Conservation (phyloP, 2,113 vertebrate species). For the Petrocephalus zakoni region DNA sequence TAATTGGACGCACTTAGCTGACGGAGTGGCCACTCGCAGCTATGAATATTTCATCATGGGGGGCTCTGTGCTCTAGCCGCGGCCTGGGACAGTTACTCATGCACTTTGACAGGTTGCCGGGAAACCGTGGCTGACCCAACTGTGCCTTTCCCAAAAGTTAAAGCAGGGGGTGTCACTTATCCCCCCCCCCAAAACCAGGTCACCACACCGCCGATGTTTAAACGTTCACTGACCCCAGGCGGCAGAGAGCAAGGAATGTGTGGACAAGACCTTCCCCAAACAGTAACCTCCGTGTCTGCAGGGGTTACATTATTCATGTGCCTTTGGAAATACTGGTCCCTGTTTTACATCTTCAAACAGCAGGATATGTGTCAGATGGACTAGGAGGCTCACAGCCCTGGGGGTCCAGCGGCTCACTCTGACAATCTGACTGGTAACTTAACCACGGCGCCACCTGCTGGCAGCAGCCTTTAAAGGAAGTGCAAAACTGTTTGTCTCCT, state of each 20-base stretch:
- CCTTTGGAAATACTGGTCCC: background rate
- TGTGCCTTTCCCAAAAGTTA: background rate
- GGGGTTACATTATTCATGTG: background rate
- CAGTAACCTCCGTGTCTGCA: background rate
- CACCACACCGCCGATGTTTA: background rate
- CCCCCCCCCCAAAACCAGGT: background rate
- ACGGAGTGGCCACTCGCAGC: constrained; percentile 19
- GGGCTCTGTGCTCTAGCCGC: background rate
- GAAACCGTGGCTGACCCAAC: background rate
- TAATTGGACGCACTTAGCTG: constrained; percentile 42
- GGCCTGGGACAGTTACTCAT: background rate
- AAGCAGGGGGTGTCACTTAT: background rate
- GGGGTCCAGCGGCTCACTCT: background rate
- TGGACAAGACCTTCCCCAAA: background rate
- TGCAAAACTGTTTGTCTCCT: background rate
- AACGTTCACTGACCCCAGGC: background rate
- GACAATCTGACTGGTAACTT: background rate
- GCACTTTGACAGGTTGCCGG: background rate
- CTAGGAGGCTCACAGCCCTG: background rate
- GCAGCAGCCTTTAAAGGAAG: too few species aligned
- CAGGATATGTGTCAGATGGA: background rate
- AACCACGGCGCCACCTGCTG: too few species aligned
- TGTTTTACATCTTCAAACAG: background rate
- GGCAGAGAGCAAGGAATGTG: background rate
- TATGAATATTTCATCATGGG: constrained; percentile 39